phyloP scores from a whole-genome alignment of 1,140 invertebrate genomes.

The Psilanteris sp. region DNA sequence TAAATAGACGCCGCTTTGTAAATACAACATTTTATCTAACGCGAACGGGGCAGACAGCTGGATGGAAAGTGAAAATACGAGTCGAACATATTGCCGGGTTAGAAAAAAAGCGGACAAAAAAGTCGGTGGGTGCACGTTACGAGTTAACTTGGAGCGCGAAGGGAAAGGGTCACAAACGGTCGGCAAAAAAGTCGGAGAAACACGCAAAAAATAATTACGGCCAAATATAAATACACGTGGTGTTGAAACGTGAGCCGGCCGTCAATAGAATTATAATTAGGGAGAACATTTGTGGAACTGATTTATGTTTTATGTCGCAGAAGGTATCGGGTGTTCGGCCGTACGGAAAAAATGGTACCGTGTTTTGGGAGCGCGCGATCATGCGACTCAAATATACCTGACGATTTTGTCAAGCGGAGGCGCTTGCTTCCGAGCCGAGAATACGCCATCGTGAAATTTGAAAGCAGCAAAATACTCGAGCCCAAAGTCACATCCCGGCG shows the following conservation, averaged over 20 bases:
- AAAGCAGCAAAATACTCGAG: too few relatives aligned
- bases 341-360: conserved; percentile 1
- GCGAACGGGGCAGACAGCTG: conserved; percentile 44
- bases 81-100: conserved; percentile 39
- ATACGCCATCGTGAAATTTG: too few relatives aligned
- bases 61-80: conserved; percentile 53
- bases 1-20: conserved; percentile 40
- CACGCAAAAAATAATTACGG: conserved; percentile 39
- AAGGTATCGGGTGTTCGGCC: conserved; percentile 15
- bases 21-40: conserved; percentile 34
- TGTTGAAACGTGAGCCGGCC: conserved; percentile 48
- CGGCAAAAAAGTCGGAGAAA: conserved; percentile 3
- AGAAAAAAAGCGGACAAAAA: conserved; percentile 40
- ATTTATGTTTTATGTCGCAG: conserved; percentile 42
- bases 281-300: conserved; percentile 43
- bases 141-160: conserved; percentile 25
- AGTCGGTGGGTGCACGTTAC: conserved; percentile 19
- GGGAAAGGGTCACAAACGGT: conserved; percentile 15
- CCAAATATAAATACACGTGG: conserved; percentile 51
- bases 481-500: too few relatives aligned
- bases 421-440: too few relatives aligned
- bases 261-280: conserved; percentile 59
- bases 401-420: too few relatives aligned
- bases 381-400: conserved; percentile 17
- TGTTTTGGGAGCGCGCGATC: conserved; percentile 4